These are phyloP conservation scores for Origma solitaria DNA, from an alignment of 2,113 vertebrate genomes.

Conservation along the genomic window DNA sequence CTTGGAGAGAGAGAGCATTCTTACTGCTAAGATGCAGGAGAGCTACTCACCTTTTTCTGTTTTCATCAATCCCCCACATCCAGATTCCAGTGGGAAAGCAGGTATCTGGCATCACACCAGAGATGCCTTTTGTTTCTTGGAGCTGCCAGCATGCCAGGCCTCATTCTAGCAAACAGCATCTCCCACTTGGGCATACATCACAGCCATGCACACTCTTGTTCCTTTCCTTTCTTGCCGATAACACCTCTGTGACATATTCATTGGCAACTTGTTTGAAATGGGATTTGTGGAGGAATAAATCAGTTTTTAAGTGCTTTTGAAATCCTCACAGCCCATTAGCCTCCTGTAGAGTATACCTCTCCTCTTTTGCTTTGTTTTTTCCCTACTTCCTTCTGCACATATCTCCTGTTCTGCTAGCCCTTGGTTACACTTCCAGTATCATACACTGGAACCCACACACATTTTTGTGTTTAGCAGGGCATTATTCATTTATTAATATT, in stretches of 20 bases:
- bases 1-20: not conserved
- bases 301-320: not conserved
- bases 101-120: not conserved
- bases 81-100: not conserved
- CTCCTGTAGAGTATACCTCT: not conserved
- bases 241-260: not conserved
- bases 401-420: not conserved
- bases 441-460: not conserved
- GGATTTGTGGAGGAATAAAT: not conserved
- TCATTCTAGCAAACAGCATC: not conserved
- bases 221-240: not conserved
- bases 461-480: not conserved
- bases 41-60: not conserved
- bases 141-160: not conserved
- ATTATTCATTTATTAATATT: not conserved
- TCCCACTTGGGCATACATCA: not conserved
- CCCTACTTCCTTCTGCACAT: not conserved
- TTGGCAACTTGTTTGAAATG: not conserved
- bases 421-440: not conserved
- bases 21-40: not conserved
- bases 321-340: not conserved
- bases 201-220: not conserved
- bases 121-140: not conserved
- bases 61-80: not conserved
- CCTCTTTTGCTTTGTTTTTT: not conserved